Percentiles rank a stretch among this genome's conserved stretches.
Conservation (phyloP, 2,797 vertebrate genomes). For the Phataginus tricuspis region DNA sequence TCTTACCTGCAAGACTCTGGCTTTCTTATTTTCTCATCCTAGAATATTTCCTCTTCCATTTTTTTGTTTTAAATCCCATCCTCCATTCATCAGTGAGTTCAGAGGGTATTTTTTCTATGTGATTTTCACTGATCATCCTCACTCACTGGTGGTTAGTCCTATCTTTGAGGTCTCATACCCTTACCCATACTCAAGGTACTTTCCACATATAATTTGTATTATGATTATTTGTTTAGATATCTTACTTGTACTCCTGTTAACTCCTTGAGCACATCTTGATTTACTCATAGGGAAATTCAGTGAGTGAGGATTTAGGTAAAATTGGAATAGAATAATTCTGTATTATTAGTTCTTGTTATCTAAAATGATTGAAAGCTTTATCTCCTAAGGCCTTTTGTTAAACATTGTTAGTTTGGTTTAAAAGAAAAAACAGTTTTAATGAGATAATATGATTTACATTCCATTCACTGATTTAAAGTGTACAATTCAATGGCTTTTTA, state of each 20-base stretch:
- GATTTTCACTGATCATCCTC: background rate
- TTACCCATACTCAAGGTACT: background rate
- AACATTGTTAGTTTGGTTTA: background rate
- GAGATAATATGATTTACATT: background rate
- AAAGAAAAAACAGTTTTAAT: background rate
- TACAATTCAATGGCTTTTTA: background rate
- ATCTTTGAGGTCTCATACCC: background rate
- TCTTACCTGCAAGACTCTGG: background rate
- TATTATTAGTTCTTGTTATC: background rate
- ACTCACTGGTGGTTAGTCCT: background rate
- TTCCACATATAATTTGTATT: background rate
- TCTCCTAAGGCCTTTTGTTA: background rate
- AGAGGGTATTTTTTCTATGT: background rate
- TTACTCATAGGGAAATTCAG: background rate
- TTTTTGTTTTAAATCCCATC: background rate
- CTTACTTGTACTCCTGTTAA: conserved; percentile 31
- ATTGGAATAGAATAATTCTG: background rate
- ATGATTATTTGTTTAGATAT: background rate
- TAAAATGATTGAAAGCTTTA: background rate
- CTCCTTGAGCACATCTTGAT: background rate
- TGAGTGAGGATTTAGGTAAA: conserved; percentile 30
- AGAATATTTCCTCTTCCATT: background rate
- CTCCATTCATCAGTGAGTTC: conserved; percentile 18
- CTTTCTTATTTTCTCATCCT: conserved; percentile 30
- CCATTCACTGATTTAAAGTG: background rate